Evolutionary conservation across 1,140 invertebrate species (phyloP).

Genomic region (Neodiprion virginianus): DNA sequence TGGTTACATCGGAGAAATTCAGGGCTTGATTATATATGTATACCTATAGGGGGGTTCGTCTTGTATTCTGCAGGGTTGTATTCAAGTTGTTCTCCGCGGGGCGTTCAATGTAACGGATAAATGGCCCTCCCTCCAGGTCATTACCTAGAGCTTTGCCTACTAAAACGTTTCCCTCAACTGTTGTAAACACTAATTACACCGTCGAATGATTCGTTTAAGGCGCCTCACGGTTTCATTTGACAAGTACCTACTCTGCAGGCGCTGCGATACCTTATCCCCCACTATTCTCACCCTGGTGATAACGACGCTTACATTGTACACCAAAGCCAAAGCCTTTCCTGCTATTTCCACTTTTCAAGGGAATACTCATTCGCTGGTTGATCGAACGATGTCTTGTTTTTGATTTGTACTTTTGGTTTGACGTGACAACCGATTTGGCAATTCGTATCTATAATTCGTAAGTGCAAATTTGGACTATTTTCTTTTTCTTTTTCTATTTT

Average conservation of each 20-base stretch:
- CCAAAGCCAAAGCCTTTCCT: too few species aligned
- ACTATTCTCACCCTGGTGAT: neutral
- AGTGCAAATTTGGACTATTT: too few species aligned
- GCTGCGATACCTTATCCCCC: neutral
- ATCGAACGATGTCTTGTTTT: too few species aligned
- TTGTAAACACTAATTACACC: conserved; percentile 5
- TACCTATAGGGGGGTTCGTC: neutral
- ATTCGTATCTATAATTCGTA: too few species aligned
- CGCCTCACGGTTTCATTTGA: neutral
- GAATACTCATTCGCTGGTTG: too few species aligned
- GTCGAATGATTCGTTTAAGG: conserved; percentile 7
- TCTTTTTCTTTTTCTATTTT: too few species aligned
- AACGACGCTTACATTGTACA: too few species aligned
- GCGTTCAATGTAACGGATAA: conserved; percentile 7
- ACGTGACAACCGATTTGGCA: too few species aligned
- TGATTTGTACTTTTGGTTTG: too few species aligned
- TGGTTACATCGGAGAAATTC: neutral
- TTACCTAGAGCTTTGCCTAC: conserved; percentile 7
- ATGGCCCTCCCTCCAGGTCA: conserved; percentile 2
- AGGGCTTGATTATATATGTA: neutral
- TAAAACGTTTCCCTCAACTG: conserved; percentile 1
- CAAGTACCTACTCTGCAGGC: neutral
- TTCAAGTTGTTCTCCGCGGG: neutral
- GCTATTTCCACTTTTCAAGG: too few species aligned
- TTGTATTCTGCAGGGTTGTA: neutral